Base-by-base conservation (phyloP, 2,888 invertebrate species). In the Falcaria lacertinaria region DNA sequence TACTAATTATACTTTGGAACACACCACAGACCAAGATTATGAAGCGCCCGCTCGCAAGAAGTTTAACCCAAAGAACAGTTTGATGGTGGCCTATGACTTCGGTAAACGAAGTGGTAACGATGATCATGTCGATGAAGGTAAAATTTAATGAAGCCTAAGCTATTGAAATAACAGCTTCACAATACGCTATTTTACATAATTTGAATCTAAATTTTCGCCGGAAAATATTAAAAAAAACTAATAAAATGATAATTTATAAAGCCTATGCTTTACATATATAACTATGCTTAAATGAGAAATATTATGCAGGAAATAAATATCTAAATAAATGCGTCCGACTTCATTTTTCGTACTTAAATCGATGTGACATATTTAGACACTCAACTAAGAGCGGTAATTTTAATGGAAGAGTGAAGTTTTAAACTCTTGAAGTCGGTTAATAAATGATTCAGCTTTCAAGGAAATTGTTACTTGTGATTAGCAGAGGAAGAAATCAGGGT, bases 401-500 rank as follows among this genome's bases (percentile, higher is more conserved):
- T n/a, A 5, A 4, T 19, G 5, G 19, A 19, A 19, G 5, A 19
- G 3, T 4, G 6, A 19, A 19, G 19, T 13, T 19, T 7, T 4
- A 11, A 25, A 15, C 7, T 11, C 19, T 11, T 8, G 37, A 43
- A 44, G 16, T 47, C 41, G 47, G 47, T 43, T 35, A 39, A 34
- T 37, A 8, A 28, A 28, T 37, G 39, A 34, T 34, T 33, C 42
- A 53, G 48, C 47, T 48, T 46, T 15, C 37, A 44, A 47, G 48
- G 54, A 50, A 54, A 52, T 50, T 55, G 57, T 55, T 48, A 57
- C 48, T 43, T 37, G 55, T 49, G 63, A 52, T 72, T 71, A 60
- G 70, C 85, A 88, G 87, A 84, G 59, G 80, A 78, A 54, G 80
- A 81, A 70, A 74, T 84, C 54, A 86, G 83, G 70, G 79, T 79